Percentiles rank a stretch among this genome's conserved stretches.
Evolutionary conservation across 30 jellyfish, hydroid and myxozoan genomes (phyloP).

Genomic region (Chironex yamaguchii): DNA sequence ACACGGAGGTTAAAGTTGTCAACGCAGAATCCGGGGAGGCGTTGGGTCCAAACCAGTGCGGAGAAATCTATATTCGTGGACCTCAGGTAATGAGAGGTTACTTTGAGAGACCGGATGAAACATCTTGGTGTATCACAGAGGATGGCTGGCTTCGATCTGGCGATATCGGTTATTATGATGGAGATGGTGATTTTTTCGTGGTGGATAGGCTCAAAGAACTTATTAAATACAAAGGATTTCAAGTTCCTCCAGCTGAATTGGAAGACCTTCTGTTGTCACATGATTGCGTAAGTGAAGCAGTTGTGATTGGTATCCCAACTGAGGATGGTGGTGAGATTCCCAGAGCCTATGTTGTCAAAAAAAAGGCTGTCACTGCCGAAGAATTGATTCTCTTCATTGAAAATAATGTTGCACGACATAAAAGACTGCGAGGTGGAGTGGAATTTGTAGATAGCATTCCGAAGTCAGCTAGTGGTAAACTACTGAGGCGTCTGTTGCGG

Average conservation of each 20-base stretch:
- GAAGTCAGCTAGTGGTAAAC: slow-evolving; percentile 83
- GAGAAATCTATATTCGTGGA: slow-evolving; percentile 87
- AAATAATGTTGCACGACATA: slow-evolving; percentile 58
- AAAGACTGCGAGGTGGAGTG: slow-evolving; percentile 89
- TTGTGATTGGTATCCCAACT: slow-evolving; percentile 87
- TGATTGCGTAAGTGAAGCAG: slow-evolving; percentile 69
- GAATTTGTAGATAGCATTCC: slow-evolving; percentile 77
- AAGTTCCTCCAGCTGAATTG: slow-evolving; percentile 95
- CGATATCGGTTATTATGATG: slow-evolving; percentile 91
- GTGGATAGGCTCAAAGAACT: slow-evolving; percentile 91
- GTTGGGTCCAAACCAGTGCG: slow-evolving; percentile 67
- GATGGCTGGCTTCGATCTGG: slow-evolving; percentile 96
- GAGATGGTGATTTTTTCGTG: slow-evolving; percentile 56
- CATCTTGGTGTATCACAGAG: slow-evolving; percentile 56
- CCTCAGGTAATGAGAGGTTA: slow-evolving; percentile 94
- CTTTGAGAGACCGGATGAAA: no score
- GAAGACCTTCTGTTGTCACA: slow-evolving; percentile 84
- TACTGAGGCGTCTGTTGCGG: slow-evolving; percentile 73
- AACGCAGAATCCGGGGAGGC: slow-evolving; percentile 62
- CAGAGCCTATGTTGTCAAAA: slow-evolving; percentile 65
- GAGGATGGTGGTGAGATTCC: slow-evolving; percentile 90
- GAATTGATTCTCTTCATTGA: slow-evolving; percentile 63
- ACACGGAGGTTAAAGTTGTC: slow-evolving; percentile 75
- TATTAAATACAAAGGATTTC: slow-evolving; percentile 86
- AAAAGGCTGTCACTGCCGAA: slow-evolving; percentile 58